These are phyloP conservation scores for Dynastes tityus DNA, from an alignment of 2,888 invertebrate species.

Conservation along the genomic window DNA sequence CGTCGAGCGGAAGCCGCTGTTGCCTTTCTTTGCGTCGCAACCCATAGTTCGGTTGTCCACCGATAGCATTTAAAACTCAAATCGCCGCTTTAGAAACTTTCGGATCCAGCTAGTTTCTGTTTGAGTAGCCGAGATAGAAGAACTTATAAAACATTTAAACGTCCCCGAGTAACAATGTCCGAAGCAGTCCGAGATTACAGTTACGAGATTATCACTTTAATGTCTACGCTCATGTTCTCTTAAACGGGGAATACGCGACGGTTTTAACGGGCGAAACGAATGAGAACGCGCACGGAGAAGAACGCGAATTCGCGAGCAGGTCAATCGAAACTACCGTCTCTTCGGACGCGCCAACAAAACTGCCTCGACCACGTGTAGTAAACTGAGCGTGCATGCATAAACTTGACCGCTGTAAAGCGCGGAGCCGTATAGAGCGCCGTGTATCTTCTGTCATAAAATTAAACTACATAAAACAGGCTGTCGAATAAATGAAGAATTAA, in stretches of 20 bases:
- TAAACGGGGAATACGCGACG: slow-evolving; percentile 10
- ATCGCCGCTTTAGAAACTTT: slow-evolving; percentile 25
- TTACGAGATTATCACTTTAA: not conserved
- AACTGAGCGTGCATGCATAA: slow-evolving; percentile 8
- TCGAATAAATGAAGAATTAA: no score
- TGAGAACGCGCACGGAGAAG: slow-evolving; percentile 2
- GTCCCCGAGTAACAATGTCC: not conserved
- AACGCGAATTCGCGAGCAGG: slow-evolving; percentile 17
- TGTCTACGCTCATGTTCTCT: slow-evolving; percentile 16
- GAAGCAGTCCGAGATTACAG: not conserved
- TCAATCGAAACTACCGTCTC: slow-evolving; percentile 37
- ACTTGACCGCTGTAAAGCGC: no score
- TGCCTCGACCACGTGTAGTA: slow-evolving; percentile 29
- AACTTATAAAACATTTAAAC: slow-evolving; percentile 3
- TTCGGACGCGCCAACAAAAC: slow-evolving; percentile 11
- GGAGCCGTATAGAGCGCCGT: no score
- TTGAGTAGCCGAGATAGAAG: not conserved
- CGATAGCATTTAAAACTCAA: slow-evolving; percentile 41
- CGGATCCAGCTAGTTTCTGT: not conserved
- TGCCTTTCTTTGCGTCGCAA: slow-evolving; percentile 50
- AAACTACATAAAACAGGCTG: no score
- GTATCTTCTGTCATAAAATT: not conserved
- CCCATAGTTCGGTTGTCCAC: slow-evolving; percentile 47
- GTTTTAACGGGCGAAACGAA: slow-evolving; percentile 9
- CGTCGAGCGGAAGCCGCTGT: slow-evolving; percentile 9